Evolutionary conservation across 2,888 invertebrate genomes (phyloP), one percentile per base, ranked within the genome.

Genomic region (Belgica antarctica): DNA sequence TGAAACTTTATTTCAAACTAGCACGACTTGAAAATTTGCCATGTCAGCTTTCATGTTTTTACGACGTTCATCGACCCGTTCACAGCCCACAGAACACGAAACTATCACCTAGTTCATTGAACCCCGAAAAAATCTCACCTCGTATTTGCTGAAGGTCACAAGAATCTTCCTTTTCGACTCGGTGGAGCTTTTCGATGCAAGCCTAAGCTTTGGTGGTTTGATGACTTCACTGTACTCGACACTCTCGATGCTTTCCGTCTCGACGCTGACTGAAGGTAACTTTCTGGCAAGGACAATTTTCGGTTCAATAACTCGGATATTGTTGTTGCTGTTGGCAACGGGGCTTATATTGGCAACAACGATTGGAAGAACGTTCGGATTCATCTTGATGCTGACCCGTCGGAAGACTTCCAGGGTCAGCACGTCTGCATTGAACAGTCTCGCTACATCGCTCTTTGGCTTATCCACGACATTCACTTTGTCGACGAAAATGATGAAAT

Each of bases 71-170:
- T n/a, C 34, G 34, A 34, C 7, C 34, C 34, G 34, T 34, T 34
- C 7, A 34, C 7, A 8, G 34, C 34, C 31, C 31, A 31, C 10
- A 31, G n/a, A 31, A 31, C 31, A 7, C 31, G 7, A 61, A 25
- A n/a, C 61, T 22, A 41, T 31, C 5, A 10, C 31, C 10, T 31
- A n/a, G n/a, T n/a, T n/a, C n/a, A n/a, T n/a, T n/a, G n/a, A n/a
- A n/a, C n/a, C n/a, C n/a, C n/a, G n/a, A n/a, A n/a, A n/a, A n/a
- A n/a, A n/a, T n/a, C 52, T 52, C 19, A 52, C 52, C 62, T 24
- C 62, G 7, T 62, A 31, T 34, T 62, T 62, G 22, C 62, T 62
- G 15, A 62, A 62, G 8, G 62, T 62, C 3, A 62, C 31, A 12
- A 62, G 25, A 4, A 27, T 31, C 22, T 34, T 34, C 8, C 25